These are phyloP conservation scores for Chironomus tepperi DNA, from an alignment of 1,140 invertebrate genomes.

Conservation along the genomic window DNA sequence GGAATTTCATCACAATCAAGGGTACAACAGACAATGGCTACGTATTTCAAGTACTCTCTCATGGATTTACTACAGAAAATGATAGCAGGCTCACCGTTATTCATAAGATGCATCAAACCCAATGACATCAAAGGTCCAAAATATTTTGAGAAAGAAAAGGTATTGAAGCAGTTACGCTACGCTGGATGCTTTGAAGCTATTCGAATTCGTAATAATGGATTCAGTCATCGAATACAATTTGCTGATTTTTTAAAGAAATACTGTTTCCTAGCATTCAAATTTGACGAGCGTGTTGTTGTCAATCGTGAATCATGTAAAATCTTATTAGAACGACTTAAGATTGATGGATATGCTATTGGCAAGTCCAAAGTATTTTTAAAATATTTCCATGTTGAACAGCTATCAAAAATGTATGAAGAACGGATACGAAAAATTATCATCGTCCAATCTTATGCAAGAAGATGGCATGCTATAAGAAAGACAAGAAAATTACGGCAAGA, in stretches of 20 bases:
- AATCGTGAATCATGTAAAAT: constrained; percentile 62
- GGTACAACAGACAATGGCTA: constrained; percentile 74
- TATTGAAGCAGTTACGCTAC: constrained; percentile 66
- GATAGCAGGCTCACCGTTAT: constrained; percentile 68
- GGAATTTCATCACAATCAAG: constrained; percentile 70
- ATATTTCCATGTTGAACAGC: constrained; percentile 75
- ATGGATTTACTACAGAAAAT: constrained; percentile 80
- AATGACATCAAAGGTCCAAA: constrained; percentile 62
- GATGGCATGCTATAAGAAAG: constrained; percentile 51
- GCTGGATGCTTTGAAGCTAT: constrained; percentile 78
- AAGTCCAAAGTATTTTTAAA: constrained; percentile 81
- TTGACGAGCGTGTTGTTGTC: constrained; percentile 58
- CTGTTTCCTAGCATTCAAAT: constrained; percentile 66
- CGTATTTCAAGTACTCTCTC: constrained; percentile 74
- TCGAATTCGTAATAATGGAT: constrained; percentile 69
- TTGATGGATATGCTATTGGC: constrained; percentile 77
- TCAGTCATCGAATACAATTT: constrained; percentile 69
- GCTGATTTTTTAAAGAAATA: constrained; percentile 74
- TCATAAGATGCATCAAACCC: constrained; percentile 76
- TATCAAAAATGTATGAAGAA: constrained; percentile 69
- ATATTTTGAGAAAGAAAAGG: constrained; percentile 61
- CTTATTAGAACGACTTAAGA: constrained; percentile 59
- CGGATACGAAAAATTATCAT: constrained; percentile 59
- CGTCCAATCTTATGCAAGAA: constrained; percentile 58
- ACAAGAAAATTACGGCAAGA: constrained; percentile 37